Evolutionary conservation across 30 jellyfish, hydroid and myxozoan genomes (phyloP).

Genomic region (Aurelia sp.): DNA sequence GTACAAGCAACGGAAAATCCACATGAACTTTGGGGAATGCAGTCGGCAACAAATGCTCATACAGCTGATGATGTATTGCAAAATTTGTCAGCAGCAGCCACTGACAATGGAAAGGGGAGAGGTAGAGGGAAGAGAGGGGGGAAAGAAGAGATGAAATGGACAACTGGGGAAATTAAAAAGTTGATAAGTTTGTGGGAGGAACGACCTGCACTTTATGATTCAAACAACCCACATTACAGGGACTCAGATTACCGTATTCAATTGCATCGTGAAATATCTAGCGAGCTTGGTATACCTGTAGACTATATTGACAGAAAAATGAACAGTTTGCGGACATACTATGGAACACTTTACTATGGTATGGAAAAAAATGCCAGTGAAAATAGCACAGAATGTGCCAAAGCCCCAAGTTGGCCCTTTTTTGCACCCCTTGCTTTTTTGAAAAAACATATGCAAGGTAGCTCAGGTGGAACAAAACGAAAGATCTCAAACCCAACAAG

Average conservation of each 20-base stretch:
- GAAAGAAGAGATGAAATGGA: constrained; percentile 1
- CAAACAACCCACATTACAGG: background rate
- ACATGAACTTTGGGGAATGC: too few species aligned
- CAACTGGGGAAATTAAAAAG: background rate
- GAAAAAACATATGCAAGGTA: constrained; percentile 1
- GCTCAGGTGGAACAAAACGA: background rate
- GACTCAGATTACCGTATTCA: constrained; percentile 3
- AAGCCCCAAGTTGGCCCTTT: constrained; percentile 1
- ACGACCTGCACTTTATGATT: background rate
- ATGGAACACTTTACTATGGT: background rate
- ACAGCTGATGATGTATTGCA: background rate
- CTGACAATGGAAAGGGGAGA: background rate
- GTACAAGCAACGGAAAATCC: too few species aligned
- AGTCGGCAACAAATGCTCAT: too few species aligned
- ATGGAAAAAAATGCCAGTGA: background rate
- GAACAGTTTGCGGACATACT: constrained; percentile 4
- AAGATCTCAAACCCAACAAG: background rate
- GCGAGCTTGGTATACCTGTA: background rate
- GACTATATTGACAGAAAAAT: constrained; percentile 3
- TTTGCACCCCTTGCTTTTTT: background rate
- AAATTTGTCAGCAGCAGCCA: background rate
- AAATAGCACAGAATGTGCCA: background rate
- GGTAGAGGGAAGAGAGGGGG: background rate
- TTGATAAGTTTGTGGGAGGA: background rate
- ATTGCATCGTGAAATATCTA: background rate